Evolutionary conservation across 2,113 vertebrate species (phyloP), one percentile per base, ranked within the genome.

Genomic region (Spilogale gracilis): DNA sequence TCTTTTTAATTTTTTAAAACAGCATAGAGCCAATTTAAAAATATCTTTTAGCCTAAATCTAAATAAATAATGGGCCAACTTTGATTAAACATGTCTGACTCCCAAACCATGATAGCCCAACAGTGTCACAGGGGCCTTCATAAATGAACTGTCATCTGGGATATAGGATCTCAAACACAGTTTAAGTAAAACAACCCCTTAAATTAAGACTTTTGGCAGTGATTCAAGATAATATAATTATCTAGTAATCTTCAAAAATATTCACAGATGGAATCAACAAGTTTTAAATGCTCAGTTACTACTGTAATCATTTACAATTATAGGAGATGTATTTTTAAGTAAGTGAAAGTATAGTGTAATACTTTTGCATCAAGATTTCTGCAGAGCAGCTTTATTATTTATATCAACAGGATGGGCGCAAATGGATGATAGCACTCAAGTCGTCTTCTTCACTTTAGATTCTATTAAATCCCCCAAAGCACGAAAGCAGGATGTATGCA

Each of bases 1-100:
- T 86, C 48, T 83, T 73, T 97, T 63, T 97, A 81, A 69, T 63
- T 65, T 30, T 79, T 92, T 58, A 80, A 97, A 98, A 85, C 63
- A 97, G 30, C 20, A 61, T 60, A 80, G 74, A 96, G 90, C 61
- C 48, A 97, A 96, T 97, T 96, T 94, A 97, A 97, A 78, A 97
- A 79, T 91, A 84, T 67, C 20, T 81, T 91, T 97, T 96, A 92
- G 54, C 76, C 30, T 91, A 93, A 95, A 92, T 98, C 97, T 97
- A 97, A 98, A 98, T 96, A 97, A 94, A 97, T 96, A 27, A 96
- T 90, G 5, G 50, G 89, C 65, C 97, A 89, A 96, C 95, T 63
- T 97, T 52, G 63, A 69, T 94, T 98, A 95, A 94, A 71, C 23
- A 89, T 82, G 45, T 95, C 95, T 98, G 89, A 76, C 52, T 98